These are phyloP conservation scores for Dromius quadrimaculatus DNA, from an alignment of 2,888 invertebrate genomes.

Conservation along the genomic window DNA sequence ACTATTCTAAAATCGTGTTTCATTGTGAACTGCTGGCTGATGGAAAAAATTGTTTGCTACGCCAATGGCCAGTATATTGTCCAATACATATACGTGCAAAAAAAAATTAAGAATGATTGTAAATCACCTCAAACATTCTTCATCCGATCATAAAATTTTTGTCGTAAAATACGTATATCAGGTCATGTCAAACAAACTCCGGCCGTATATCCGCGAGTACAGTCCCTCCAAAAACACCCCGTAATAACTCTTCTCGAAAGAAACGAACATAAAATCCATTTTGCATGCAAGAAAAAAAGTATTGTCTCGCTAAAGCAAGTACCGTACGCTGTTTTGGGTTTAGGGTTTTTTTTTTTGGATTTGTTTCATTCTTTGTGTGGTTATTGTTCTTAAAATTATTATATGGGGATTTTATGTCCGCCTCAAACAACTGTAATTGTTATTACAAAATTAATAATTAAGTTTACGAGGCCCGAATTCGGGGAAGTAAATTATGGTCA, in stretches of 20 bases:
- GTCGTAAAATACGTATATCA: constrained; percentile 49
- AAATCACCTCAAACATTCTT: constrained; percentile 43
- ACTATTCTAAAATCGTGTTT: no score
- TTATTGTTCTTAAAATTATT: constrained; percentile 33
- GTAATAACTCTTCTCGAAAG: not conserved
- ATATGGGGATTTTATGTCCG: constrained; percentile 30
- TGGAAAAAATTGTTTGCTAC: no score
- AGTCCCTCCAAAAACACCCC: constrained; percentile 9
- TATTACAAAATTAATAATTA: constrained; percentile 33
- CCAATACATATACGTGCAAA: constrained; percentile 6
- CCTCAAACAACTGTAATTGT: constrained; percentile 15
- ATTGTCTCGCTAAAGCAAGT: constrained; percentile 22
- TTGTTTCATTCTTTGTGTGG: constrained; percentile 22
- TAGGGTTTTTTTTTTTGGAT: constrained; percentile 6
- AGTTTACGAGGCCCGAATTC: constrained; percentile 13
- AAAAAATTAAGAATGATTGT: constrained; percentile 41
- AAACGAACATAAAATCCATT: constrained; percentile 6
- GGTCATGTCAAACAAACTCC: constrained; percentile 37
- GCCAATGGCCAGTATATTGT: constrained; percentile 17
- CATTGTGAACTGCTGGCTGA: no score
- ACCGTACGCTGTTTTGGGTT: constrained; percentile 13
- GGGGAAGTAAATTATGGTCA: constrained; percentile 16
- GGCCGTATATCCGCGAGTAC: constrained; percentile 5
- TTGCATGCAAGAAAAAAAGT: constrained; percentile 11
- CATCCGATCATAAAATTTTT: constrained; percentile 49